These are phyloP conservation scores for Dipodomys stephensi DNA, from an alignment of 2,113 vertebrate species.

Conservation along the genomic window DNA sequence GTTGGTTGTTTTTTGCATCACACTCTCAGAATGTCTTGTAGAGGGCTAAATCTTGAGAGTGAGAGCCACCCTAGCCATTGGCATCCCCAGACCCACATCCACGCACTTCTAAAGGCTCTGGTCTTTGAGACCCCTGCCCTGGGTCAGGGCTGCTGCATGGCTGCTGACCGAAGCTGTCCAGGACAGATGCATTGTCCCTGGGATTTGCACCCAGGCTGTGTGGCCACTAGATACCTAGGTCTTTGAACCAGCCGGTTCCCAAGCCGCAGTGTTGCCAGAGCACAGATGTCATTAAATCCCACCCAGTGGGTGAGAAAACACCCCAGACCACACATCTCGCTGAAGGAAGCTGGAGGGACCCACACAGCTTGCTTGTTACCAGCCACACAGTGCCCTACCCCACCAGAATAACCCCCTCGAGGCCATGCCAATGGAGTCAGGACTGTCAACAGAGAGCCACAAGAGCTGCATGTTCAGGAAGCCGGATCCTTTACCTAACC, in stretches of 20 bases:
- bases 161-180: not conserved
- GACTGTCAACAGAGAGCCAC: not conserved
- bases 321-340: not conserved
- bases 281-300: no score
- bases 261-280: not conserved
- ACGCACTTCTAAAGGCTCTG: not conserved
- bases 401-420: no score
- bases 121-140: no score
- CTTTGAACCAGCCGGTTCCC: not conserved
- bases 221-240: not conserved
- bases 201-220: not conserved
- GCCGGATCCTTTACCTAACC: not conserved
- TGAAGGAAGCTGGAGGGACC: not conserved
- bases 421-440: not conserved
- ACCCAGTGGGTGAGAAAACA: not conserved
- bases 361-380: not conserved
- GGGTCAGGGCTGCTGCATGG: accelerated
- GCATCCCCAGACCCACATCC: not conserved
- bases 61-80: not conserved
- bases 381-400: not conserved
- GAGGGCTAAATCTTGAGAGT: not conserved
- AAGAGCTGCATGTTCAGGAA: not conserved
- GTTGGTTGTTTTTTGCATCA: not conserved
- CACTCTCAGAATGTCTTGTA: not conserved
- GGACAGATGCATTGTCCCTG: not conserved